Conservation (phyloP, 2,113 vertebrate species). For the Actinemys pallida region DNA sequence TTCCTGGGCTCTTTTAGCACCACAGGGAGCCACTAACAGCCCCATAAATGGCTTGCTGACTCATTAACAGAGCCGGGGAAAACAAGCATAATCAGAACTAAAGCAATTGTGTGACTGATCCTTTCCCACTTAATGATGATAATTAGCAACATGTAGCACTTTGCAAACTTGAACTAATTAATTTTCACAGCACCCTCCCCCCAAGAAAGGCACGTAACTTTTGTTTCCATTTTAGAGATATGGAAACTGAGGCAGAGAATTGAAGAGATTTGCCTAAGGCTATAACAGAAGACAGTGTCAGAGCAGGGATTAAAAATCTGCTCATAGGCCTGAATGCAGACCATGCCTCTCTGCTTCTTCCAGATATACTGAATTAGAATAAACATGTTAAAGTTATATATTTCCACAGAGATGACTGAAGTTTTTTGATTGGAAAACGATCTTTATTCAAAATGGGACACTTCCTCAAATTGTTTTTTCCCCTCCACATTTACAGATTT, state of each 20-base stretch:
- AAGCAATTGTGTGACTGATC: constrained; percentile 6
- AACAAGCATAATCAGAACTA: constrained; percentile 36
- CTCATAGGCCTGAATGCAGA: accelerated
- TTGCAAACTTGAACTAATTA: constrained; percentile 44
- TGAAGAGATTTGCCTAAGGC: not conserved
- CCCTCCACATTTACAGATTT: not conserved
- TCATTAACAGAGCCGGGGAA: not conserved
- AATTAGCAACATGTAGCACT: constrained; percentile 55
- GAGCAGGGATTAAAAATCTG: not conserved
- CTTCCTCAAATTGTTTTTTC: not conserved
- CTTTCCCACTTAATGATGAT: constrained; percentile 44
- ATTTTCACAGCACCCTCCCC: not conserved
- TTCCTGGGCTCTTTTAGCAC: not conserved
- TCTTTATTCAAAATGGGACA: not conserved
- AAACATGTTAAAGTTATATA: not conserved
- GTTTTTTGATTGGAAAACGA: constrained; percentile 18
- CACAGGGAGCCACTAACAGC: constrained; percentile 40
- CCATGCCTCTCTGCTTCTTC: not conserved
- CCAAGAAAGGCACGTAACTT: not conserved
- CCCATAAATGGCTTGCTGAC: constrained; percentile 33
- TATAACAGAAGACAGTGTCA: not conserved
- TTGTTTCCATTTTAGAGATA: not conserved
- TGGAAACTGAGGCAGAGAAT: constrained; percentile 54
- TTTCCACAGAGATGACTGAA: not conserved
- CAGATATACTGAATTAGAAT: accelerated